A percentile compares a stretch with the other conserved stretches of the same genome.
Evolutionary conservation across 2,113 vertebrate genomes (phyloP).

Genomic region (Aspidoscelis tigris): DNA sequence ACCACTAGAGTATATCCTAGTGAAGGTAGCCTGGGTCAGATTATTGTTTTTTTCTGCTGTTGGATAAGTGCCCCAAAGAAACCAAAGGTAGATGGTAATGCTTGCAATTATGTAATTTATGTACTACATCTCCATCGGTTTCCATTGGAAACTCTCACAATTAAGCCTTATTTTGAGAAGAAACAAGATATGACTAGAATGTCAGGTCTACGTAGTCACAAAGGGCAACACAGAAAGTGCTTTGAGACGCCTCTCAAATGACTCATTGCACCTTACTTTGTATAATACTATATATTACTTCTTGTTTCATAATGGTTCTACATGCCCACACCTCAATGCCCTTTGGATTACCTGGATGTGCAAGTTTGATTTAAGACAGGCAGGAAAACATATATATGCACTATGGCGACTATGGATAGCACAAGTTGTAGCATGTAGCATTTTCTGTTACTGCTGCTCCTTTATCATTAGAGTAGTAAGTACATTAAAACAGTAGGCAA

Average conservation of each 20-base stretch:
- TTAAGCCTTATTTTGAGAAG: neutral
- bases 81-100: constrained; percentile 33
- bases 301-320: neutral
- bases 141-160: neutral
- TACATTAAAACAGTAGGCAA: neutral
- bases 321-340: neutral
- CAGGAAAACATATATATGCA: neutral
- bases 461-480: too few relatives aligned
- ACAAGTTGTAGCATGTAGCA: neutral
- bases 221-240: neutral
- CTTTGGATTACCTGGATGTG: neutral
- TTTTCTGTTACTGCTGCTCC: neutral
- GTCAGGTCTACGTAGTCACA: neutral
- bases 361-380: neutral
- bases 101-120: neutral
- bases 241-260: neutral
- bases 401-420: neutral
- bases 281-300: neutral
- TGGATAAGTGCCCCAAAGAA: constrained; percentile 63
- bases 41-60: constrained; percentile 47
- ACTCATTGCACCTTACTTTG: neutral
- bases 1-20: constrained; percentile 57
- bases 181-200: constrained; percentile 11
- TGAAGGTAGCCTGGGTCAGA: constrained; percentile 63
- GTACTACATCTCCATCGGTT: neutral